phyloP scores from a whole-genome alignment of 2,113 vertebrate genomes.

The Heloderma charlesbogerti region DNA sequence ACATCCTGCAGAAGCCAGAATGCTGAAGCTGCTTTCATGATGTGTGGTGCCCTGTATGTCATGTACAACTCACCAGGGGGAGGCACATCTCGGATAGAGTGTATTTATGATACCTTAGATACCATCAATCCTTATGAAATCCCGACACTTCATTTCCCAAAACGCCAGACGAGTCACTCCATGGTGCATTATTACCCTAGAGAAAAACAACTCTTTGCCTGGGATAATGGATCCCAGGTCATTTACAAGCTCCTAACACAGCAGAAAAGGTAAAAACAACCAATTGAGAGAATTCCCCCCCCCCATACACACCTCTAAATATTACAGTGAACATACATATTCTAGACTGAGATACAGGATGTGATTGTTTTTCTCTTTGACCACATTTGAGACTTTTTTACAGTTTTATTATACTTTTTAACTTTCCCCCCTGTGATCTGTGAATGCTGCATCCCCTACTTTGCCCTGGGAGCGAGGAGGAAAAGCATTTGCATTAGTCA shows the following conservation, averaged over 20 bases:
- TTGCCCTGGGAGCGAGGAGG: not conserved
- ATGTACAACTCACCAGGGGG: conserved; percentile 86
- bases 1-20: conserved; percentile 85
- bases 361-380: not conserved
- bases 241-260: conserved; percentile 89
- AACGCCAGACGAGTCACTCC: conserved; percentile 86
- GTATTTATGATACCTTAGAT: conserved; percentile 88
- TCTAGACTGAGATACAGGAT: not conserved
- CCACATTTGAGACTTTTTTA: not conserved
- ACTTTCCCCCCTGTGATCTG: not conserved
- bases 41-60: conserved; percentile 91
- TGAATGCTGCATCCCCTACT: not conserved
- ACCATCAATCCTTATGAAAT: conserved; percentile 70
- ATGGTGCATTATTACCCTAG: conserved; percentile 89
- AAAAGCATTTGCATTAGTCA: not conserved
- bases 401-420: not conserved
- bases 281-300: not conserved
- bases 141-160: conserved; percentile 86
- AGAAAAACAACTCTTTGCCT: conserved; percentile 91
- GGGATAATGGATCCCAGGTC: conserved; percentile 94
- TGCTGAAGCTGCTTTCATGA: conserved; percentile 90
- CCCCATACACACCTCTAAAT: not conserved
- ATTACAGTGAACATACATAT: not conserved
- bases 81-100: conserved; percentile 86
- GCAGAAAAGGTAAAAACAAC: conserved; percentile 63